Evolutionary conservation across 2,888 invertebrate genomes (phyloP).

Genomic region (Cabera pusaria): DNA sequence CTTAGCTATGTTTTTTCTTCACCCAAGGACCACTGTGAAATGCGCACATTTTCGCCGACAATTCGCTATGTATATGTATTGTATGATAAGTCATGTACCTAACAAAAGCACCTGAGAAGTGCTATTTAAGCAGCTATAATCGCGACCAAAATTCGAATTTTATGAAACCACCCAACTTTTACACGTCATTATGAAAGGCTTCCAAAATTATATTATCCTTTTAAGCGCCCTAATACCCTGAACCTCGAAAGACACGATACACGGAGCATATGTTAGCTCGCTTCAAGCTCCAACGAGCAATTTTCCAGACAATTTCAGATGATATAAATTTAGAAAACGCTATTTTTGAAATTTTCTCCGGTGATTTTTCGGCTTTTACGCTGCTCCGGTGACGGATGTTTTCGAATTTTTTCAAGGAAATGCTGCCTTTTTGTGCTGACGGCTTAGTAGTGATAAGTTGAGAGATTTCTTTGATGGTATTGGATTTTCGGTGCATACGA

Average conservation of each 20-base stretch:
- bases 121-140: no score
- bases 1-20: no score
- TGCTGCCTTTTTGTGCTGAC: slow-evolving; percentile 10
- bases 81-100: no score
- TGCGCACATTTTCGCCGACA: no score
- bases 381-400: slow-evolving; percentile 28
- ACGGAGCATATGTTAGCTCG: slow-evolving; percentile 36
- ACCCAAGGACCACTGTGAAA: no score
- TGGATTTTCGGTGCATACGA: no score
- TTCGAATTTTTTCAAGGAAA: slow-evolving; percentile 18
- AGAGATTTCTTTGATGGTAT: no score
- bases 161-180: slow-evolving; percentile 1
- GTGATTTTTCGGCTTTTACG: slow-evolving; percentile 36
- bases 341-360: slow-evolving; percentile 40
- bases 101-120: no score
- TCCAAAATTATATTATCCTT: slow-evolving; percentile 13
- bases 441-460: slow-evolving; percentile 11
- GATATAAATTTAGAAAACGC: slow-evolving; percentile 44
- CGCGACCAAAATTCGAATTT: no score
- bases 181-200: not conserved
- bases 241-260: slow-evolving; percentile 40
- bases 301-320: slow-evolving; percentile 49
- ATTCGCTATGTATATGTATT: no score
- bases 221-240: slow-evolving; percentile 33
- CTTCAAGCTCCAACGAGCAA: slow-evolving; percentile 42